These are phyloP conservation scores for Neolamprologus devosi DNA, from an alignment of 2,113 vertebrate species.

Conservation along the genomic window DNA sequence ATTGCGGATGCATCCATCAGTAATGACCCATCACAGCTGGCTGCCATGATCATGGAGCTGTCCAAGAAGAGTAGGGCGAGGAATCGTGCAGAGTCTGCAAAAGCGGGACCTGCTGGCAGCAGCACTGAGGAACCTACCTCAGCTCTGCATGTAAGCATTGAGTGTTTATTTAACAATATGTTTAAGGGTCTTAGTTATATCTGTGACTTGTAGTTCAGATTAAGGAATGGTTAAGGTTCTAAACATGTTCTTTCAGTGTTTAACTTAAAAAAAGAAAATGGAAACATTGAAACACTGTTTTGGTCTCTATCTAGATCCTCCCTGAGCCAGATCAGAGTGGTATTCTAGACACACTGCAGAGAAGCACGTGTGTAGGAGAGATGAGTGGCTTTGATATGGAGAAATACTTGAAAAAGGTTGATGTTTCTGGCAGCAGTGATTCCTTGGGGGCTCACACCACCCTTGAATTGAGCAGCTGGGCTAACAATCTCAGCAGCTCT, in stretches of 20 bases:
- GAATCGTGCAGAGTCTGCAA: not conserved
- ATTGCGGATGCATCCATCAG: constrained; percentile 87
- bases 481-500: constrained; percentile 23
- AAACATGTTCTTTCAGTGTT: not conserved
- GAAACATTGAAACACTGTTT: not conserved
- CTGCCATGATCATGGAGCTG: constrained; percentile 86
- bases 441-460: constrained; percentile 51
- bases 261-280: not conserved
- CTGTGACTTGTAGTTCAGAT: not conserved
- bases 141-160: constrained; percentile 5
- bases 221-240: not conserved
- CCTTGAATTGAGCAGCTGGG: constrained; percentile 57
- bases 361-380: constrained; percentile 48
- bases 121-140: not conserved
- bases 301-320: not conserved
- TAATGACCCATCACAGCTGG: constrained; percentile 85
- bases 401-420: constrained; percentile 81
- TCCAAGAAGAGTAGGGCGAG: constrained; percentile 73
- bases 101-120: not conserved
- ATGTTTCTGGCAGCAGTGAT: constrained; percentile 66
- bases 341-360: constrained; percentile 58
- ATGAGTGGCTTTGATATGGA: constrained; percentile 78
- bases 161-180: not conserved
- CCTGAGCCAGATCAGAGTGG: constrained; percentile 1
- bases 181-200: not conserved